Evolutionary conservation across 2,113 vertebrate species (phyloP).

Genomic region (Neolamprologus devosi): DNA sequence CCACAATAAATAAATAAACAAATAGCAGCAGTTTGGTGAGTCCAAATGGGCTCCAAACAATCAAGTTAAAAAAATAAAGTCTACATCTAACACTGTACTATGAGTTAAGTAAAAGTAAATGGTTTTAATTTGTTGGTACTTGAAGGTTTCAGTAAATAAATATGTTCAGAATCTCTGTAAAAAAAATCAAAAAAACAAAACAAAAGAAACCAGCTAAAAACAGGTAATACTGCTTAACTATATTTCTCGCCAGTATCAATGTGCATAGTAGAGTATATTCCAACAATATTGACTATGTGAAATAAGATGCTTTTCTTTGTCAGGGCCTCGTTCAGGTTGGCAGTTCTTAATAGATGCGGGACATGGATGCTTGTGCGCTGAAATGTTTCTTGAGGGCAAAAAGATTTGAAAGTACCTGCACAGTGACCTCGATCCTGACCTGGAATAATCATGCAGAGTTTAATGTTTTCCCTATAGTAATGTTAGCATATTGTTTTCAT

Average conservation of each 20-base stretch:
- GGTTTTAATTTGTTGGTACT: neutral
- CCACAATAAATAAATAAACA: neutral
- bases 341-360: neutral
- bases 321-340: neutral
- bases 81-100: neutral
- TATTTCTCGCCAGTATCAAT: neutral
- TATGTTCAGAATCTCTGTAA: neutral
- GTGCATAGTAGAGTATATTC: neutral
- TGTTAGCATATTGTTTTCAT: neutral
- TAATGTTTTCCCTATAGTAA: neutral
- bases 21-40: neutral
- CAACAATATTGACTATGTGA: neutral
- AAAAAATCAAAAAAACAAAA: rapidly evolving
- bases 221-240: neutral
- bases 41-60: neutral
- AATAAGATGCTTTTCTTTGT: neutral
- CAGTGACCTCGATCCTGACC: neutral
- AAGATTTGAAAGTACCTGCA: neutral
- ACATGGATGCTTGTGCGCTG: neutral
- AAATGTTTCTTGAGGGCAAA: neutral
- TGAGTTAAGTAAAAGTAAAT: neutral
- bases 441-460: neutral
- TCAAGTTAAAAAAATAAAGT: neutral
- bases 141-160: neutral
- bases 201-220: neutral